phyloP scores from a whole-genome alignment of 2,113 vertebrate genomes.

The Psephotus haematonotus region DNA sequence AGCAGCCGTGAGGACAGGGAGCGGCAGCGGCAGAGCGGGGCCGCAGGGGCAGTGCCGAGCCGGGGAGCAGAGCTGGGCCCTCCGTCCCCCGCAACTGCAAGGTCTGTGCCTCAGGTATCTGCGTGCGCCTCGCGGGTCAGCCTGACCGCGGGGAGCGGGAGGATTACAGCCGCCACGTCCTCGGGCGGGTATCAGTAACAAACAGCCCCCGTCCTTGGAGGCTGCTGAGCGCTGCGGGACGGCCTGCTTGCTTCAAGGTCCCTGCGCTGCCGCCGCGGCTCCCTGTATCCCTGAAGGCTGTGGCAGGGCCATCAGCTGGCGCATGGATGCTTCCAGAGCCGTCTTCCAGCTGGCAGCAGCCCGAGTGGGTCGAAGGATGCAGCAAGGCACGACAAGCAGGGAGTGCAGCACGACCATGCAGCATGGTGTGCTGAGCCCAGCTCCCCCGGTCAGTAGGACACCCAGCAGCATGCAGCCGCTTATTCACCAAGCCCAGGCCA shows the following conservation, averaged over 20 bases:
- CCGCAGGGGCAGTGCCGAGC: background rate
- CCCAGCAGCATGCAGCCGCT: background rate
- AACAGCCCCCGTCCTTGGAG: background rate
- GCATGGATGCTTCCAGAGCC: background rate
- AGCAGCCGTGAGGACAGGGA: background rate
- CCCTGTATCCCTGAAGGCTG: background rate
- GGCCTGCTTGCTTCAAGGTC: background rate
- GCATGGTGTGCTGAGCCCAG: background rate
- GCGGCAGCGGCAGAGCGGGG: background rate
- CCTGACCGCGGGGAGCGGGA: background rate
- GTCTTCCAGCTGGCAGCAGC: background rate
- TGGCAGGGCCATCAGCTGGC: too few relatives aligned
- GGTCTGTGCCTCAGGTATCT: background rate
- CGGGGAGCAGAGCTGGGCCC: background rate
- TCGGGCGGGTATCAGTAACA: fast-evolving
- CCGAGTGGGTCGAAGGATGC: background rate
- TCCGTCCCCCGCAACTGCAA: too few relatives aligned
- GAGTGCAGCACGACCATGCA: background rate
- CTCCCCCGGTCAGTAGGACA: background rate
- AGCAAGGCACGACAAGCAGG: background rate
- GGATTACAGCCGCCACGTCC: background rate
- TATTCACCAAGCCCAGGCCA: background rate
- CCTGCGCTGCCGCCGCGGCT: fast-evolving
- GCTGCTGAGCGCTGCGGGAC: background rate
- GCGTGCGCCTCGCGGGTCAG: background rate